Evolutionary conservation across 2,113 vertebrate genomes (phyloP).

Genomic region (Antennarius striatus): DNA sequence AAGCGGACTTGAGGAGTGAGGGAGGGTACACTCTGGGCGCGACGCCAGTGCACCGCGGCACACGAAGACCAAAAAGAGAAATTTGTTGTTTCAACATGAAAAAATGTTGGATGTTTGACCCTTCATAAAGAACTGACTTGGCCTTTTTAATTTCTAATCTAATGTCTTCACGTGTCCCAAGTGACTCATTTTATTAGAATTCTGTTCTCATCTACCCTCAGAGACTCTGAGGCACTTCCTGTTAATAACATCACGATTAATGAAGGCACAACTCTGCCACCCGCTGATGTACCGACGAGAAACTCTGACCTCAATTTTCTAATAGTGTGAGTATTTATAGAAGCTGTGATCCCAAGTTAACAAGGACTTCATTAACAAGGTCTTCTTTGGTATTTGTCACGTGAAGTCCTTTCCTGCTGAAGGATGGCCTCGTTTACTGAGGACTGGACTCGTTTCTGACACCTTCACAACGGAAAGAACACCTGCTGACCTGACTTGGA

Average conservation of each 20-base stretch:
- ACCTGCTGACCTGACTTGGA: too few relatives aligned
- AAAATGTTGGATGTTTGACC: background rate
- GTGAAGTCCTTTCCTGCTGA: slow-evolving; percentile 35
- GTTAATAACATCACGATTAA: slow-evolving; percentile 18
- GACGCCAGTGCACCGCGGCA: background rate
- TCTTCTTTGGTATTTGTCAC: background rate
- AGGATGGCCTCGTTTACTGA: slow-evolving; percentile 59
- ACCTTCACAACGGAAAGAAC: slow-evolving; percentile 34
- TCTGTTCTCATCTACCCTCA: background rate
- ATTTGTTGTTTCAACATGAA: background rate
- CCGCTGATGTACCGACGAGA: slow-evolving; percentile 3
- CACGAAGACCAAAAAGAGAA: background rate
- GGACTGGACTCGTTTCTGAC: slow-evolving; percentile 42
- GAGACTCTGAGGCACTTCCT: too few relatives aligned
- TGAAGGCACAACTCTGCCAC: slow-evolving; percentile 4
- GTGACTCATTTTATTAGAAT: background rate
- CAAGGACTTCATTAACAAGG: slow-evolving; percentile 23
- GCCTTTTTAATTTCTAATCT: background rate
- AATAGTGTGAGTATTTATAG: slow-evolving; percentile 33
- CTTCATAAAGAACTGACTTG: too few relatives aligned
- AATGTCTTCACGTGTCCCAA: background rate
- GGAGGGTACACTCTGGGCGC: too few relatives aligned
- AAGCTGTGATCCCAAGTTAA: slow-evolving; percentile 5
- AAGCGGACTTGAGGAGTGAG: too few relatives aligned
- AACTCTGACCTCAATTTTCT: slow-evolving; percentile 34